These are phyloP conservation scores for Pelodytes ibericus DNA, from an alignment of 2,797 vertebrate genomes.

Conservation along the genomic window DNA sequence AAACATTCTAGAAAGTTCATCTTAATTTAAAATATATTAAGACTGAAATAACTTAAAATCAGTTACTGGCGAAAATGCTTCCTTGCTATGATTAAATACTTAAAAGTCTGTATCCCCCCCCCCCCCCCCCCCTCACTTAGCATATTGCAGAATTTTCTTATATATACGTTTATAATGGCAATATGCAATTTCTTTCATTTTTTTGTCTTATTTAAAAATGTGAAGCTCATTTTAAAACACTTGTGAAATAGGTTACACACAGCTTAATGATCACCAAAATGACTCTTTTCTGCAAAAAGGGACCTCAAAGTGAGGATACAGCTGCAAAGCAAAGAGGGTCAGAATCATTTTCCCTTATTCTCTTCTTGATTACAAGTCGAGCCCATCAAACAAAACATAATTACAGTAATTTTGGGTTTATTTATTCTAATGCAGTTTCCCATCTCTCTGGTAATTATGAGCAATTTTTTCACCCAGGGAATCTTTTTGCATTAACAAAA, in stretches of 20 bases:
- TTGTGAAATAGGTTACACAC: conserved; percentile 83
- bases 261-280: conserved; percentile 85
- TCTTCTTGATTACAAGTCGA: conserved; percentile 99
- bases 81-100: conserved; percentile 75
- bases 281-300: conserved; percentile 79
- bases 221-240: conserved; percentile 80
- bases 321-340: conserved; percentile 99
- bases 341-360: conserved; percentile 99
- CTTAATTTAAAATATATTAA: conserved; percentile 85
- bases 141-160: background rate
- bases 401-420: conserved; percentile 99
- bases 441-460: conserved; percentile 99
- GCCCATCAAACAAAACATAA: conserved; percentile 99
- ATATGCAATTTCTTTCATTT: conserved; percentile 73
- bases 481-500: conserved; percentile 99
- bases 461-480: conserved; percentile 95
- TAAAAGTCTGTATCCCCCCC: conserved; percentile 55
- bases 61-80: conserved; percentile 80
- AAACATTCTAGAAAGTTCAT: no score
- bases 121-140: no score
- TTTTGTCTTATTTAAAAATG: conserved; percentile 72
- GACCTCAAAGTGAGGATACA: conserved; percentile 86
- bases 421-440: conserved; percentile 99
- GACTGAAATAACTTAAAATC: conserved; percentile 77
- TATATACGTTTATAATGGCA: conserved; percentile 62